These are phyloP conservation scores for Timema cristinae DNA, from an alignment of 2,888 invertebrate species.

Conservation along the genomic window DNA sequence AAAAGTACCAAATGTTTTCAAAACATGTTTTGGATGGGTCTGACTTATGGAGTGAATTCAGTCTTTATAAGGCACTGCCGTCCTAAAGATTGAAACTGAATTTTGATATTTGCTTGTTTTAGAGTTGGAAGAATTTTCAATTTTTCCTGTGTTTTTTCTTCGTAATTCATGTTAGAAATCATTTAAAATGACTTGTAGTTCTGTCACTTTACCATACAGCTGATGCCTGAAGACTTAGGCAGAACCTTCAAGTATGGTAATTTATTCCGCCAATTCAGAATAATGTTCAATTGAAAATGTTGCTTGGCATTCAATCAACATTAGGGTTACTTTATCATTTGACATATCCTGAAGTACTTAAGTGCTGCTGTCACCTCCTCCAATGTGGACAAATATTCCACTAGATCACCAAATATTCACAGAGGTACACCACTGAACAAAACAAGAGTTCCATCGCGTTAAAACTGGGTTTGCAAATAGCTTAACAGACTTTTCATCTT, in stretches of 20 bases:
- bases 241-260: background rate
- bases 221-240: background rate
- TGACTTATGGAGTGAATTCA: background rate
- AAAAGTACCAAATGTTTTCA: background rate
- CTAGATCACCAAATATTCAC: background rate
- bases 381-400: background rate
- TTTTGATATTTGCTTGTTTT: no score
- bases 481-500: no score
- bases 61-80: background rate
- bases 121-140: background rate
- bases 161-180: background rate
- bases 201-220: background rate
- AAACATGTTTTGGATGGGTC: slow-evolving; percentile 1
- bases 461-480: slow-evolving; percentile 1
- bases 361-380: no score
- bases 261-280: background rate
- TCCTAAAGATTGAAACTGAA: background rate
- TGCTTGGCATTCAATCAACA: background rate
- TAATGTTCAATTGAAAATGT: background rate
- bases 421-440: background rate
- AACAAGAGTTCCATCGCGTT: slow-evolving; percentile 6
- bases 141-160: background rate
- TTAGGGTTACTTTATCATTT: no score
- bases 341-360: no score
- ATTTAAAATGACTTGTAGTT: background rate